Percentiles rank a stretch among this genome's conserved stretches.
Conservation (phyloP, 2,888 invertebrate genomes). For the Aphidoletes aphidimyza region DNA sequence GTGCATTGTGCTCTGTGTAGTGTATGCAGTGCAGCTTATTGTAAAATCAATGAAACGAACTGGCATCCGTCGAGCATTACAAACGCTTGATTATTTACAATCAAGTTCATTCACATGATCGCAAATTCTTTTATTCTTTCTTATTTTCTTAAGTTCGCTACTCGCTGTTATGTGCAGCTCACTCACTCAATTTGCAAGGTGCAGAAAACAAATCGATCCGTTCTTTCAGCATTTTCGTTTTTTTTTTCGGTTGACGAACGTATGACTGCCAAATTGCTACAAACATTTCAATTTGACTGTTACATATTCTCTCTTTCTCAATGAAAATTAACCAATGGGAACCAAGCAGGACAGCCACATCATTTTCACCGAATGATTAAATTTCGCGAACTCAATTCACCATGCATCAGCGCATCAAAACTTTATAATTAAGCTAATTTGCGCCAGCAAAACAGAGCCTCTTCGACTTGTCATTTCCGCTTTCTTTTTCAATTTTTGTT, state of each 20-base stretch:
- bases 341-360: neutral
- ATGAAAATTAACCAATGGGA: constrained; percentile 8
- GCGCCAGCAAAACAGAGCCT: constrained; percentile 20
- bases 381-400: constrained; percentile 8
- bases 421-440: constrained; percentile 47
- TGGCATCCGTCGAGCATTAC: neutral
- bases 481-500: constrained; percentile 32
- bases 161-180: neutral
- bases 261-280: neutral
- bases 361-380: neutral
- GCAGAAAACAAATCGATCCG: constrained; percentile 28
- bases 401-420: neutral
- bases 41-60: constrained; percentile 11
- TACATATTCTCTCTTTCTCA: no score
- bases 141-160: neutral
- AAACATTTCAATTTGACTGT: neutral
- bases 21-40: no score
- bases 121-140: constrained; percentile 10
- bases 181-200: no score
- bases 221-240: constrained; percentile 15
- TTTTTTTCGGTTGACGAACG: neutral
- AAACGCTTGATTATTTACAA: constrained; percentile 17
- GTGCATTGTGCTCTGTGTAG: no score
- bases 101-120: constrained; percentile 53
- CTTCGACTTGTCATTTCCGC: constrained; percentile 26